These are phyloP conservation scores for Orchestes rusci DNA, from an alignment of 2,888 invertebrate genomes.

Conservation along the genomic window DNA sequence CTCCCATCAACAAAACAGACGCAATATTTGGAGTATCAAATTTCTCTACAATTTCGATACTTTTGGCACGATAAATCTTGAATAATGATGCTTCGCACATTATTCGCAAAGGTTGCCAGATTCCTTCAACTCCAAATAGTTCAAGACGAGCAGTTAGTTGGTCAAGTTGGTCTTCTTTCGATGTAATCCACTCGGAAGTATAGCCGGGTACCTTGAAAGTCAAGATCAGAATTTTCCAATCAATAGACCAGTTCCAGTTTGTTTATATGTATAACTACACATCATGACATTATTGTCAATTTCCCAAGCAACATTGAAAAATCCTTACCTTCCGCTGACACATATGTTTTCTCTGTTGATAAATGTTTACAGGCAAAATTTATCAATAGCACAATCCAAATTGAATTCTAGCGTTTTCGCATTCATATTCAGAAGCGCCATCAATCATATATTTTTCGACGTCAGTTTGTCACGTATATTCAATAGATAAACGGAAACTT, in stretches of 20 bases:
- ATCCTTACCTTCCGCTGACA: no score
- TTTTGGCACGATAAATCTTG: conserved; percentile 54
- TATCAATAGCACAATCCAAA: no score
- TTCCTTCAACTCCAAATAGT: conserved; percentile 48
- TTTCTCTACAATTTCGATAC: conserved; percentile 52
- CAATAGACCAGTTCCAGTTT: no score
- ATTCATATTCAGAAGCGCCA: no score
- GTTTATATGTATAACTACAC: background rate
- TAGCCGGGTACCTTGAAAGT: conserved; percentile 53
- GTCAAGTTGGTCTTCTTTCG: conserved; percentile 47
- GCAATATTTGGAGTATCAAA: conserved; percentile 57
- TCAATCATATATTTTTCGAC: no score
- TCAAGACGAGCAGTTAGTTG: conserved; percentile 54
- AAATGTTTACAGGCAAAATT: no score
- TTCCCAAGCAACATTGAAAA: no score
- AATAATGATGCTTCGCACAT: conserved; percentile 59
- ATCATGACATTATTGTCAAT: no score
- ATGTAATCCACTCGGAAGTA: conserved; percentile 50
- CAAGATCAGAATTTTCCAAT: background rate
- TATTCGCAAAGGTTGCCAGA: conserved; percentile 51
- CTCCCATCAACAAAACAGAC: conserved; percentile 49
- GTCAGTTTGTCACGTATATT: no score
- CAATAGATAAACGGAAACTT: no score
- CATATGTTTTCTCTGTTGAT: no score
- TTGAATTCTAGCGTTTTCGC: no score